Base-by-base conservation (phyloP, 2,113 vertebrate species). In the Coptodon rendalli region DNA sequence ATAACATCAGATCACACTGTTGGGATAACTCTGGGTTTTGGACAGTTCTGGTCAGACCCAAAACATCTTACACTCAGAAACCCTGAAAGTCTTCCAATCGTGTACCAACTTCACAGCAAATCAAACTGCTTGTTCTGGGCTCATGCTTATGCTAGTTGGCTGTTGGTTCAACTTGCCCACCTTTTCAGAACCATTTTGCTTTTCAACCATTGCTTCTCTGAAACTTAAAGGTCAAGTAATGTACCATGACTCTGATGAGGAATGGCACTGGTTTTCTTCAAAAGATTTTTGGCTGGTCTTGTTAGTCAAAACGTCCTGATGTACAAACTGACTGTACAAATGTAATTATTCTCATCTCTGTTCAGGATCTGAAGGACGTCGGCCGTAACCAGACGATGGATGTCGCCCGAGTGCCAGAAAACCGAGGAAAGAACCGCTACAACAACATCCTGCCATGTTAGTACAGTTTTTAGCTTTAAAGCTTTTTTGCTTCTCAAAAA, bases 361-460 rank as follows among this genome's bases (percentile, higher is more conserved):
- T 84, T 6, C 84, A 99, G 98, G 98, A 98, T 71, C 96, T 99
- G 91, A 99, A 98, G 95, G 98, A 99, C 0, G 97, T 99, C 61
- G 98, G 98, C 61, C 96, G 98, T 79, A 98, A 97, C 94, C 98
- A 99, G 89, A 93, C 96, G 0, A 97, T 98, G 97, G 98, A 99
- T 85, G 97, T 97, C 24, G 98, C 98, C 19, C 97, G 98, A 86
- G 94, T 98, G 92, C 97, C 97, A 0, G 98, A 98, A 92, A 99
- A 99, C 91, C 95, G 98, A 95, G 98, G 98, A 66, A 99, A 99
- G 96, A 99, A 99, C 95, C 98, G 98, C 90, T 99, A 99, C 95
- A 99, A 99, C 96, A 99, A 99, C 96, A 99, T 99, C 96, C 94
- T 99, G 89, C 98, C 98, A 16, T 99, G 98, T 99, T 89, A 97